phyloP scores from a whole-genome alignment of 2,888 invertebrate species.

The Halocaridina rubra region DNA sequence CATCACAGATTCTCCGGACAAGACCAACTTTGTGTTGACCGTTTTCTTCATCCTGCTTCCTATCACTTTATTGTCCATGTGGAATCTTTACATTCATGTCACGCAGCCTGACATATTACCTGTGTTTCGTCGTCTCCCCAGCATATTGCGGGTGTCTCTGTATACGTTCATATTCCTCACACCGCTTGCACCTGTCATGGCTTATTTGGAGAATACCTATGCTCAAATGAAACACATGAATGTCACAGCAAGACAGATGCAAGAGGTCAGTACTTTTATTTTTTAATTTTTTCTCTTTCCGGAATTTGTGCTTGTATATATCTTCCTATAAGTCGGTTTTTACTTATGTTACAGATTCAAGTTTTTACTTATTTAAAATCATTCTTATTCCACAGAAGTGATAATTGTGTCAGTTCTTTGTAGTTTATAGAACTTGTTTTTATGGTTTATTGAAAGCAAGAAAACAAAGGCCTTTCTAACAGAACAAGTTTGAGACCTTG shows the following conservation, averaged over 20 bases:
- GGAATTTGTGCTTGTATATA: no score
- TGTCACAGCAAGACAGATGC: conserved; percentile 61
- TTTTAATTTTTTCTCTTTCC: no score
- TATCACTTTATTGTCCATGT: conserved; percentile 56
- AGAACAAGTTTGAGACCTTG: no score
- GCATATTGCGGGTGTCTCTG: conserved; percentile 39
- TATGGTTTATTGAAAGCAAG: no score
- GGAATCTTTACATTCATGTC: conserved; percentile 62
- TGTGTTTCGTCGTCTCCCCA: conserved; percentile 50
- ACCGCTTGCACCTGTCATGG: conserved; percentile 61
- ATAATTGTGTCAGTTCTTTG: no score
- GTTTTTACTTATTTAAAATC: no score
- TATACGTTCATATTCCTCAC: conserved; percentile 60
- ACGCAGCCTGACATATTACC: conserved; percentile 63
- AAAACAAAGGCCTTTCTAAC: no score
- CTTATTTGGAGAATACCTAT: conserved; percentile 63
- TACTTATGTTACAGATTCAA: background rate
- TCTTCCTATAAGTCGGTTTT: no score
- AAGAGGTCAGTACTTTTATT: conserved; percentile 54
- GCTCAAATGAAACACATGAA: conserved; percentile 64
- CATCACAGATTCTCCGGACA: conserved; percentile 57
- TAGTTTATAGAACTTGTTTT: no score
- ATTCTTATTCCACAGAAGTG: no score
- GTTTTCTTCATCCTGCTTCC: conserved; percentile 62
- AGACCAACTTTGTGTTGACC: conserved; percentile 62